Percentiles rank a stretch among this genome's conserved stretches.
phyloP scores from a whole-genome alignment of 2,797 vertebrate species.

The Pseudochaenichthys georgianus region DNA sequence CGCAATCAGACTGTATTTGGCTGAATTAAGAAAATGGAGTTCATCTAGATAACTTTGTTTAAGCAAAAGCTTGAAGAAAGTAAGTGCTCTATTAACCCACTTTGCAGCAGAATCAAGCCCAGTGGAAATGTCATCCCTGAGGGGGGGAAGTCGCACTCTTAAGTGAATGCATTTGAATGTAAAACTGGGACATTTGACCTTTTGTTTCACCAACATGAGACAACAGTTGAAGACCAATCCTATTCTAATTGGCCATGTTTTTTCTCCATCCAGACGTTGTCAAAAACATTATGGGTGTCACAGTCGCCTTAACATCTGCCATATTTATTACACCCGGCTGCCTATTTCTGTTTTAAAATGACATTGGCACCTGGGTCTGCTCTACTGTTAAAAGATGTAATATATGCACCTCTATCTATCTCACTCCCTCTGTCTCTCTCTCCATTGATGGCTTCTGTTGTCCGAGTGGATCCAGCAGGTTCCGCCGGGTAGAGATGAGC shows the following conservation, averaged over 20 bases:
- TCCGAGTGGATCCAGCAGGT: conserved; percentile 74
- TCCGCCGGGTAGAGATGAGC: conserved; percentile 76
- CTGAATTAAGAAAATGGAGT: conserved; percentile 61
- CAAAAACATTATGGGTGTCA: conserved; percentile 37
- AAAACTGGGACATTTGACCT: conserved; percentile 19
- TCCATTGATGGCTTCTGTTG: conserved; percentile 63
- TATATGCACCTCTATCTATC: conserved; percentile 49
- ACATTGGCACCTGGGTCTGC: conserved; percentile 48
- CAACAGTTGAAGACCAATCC: conserved; percentile 25
- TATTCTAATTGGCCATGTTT: conserved; percentile 37
- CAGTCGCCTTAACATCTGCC: conserved; percentile 47
- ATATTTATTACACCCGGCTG: conserved; percentile 57
- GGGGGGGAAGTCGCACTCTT: conserved; percentile 13
- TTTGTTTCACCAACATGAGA: conserved; percentile 36
- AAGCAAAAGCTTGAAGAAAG: conserved; percentile 47
- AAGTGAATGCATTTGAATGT: conserved; percentile 38
- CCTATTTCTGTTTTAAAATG: conserved; percentile 51
- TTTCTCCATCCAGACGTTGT: conserved; percentile 34
- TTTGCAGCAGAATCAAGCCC: conserved; percentile 38
- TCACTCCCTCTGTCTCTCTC: conserved; percentile 47
- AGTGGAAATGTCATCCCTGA: conserved; percentile 38
- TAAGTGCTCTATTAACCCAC: conserved; percentile 62
- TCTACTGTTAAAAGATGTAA: conserved; percentile 63
- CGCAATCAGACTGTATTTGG: conserved; percentile 47
- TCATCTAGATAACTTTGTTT: conserved; percentile 56